A percentile compares a stretch with the other conserved stretches of the same genome.
Conservation (phyloP, 2,797 vertebrate species). For the Sebastes trivittatus region DNA sequence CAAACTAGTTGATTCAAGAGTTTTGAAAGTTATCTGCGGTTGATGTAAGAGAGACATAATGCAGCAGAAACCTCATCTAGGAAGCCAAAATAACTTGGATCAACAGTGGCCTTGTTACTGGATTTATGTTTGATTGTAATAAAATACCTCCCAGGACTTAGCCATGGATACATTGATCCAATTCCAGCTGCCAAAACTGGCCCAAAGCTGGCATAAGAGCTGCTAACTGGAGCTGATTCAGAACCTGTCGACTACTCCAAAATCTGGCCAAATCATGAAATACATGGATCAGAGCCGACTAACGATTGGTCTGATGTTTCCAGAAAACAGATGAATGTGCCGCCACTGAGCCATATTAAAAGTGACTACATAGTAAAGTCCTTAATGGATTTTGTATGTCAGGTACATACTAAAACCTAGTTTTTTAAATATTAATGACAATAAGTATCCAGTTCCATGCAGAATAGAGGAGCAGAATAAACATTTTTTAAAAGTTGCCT, state of each 20-base stretch:
- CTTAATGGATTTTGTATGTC: neutral
- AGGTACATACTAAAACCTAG: neutral
- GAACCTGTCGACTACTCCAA: neutral
- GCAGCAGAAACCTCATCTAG: neutral
- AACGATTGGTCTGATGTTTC: neutral
- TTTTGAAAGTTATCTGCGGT: neutral
- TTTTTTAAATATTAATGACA: neutral
- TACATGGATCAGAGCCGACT: neutral
- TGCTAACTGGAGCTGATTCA: neutral
- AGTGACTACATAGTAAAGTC: neutral
- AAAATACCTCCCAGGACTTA: neutral
- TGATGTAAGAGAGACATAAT: neutral
- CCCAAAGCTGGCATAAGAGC: neutral
- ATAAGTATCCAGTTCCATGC: neutral
- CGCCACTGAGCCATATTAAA: neutral
- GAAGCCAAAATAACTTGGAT: neutral
- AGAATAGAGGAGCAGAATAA: neutral
- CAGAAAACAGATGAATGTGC: neutral
- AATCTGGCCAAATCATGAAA: neutral
- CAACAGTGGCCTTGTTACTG: neutral
- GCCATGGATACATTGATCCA: neutral
- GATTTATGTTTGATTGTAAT: neutral
- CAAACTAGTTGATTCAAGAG: neutral
- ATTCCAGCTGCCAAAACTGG: neutral
- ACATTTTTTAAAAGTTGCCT: too few species aligned